phyloP scores from a whole-genome alignment of 2,797 vertebrate species.

The Poeciliopsis gracilis region DNA sequence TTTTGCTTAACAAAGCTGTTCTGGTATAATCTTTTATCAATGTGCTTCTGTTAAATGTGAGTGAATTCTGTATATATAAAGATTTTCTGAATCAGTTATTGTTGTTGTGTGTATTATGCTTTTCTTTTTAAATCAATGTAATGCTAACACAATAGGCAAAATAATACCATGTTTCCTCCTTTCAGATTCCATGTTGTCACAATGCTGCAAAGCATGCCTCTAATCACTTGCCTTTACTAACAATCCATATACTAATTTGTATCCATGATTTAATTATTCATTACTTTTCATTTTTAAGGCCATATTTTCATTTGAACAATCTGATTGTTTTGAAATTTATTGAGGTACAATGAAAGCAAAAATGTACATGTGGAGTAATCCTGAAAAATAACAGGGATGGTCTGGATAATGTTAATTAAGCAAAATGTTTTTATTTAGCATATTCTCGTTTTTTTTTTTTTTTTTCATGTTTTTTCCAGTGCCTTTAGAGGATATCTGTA shows the following conservation, averaged over 20 bases:
- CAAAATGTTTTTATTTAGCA: background rate
- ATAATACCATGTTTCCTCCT: background rate
- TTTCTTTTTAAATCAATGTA: background rate
- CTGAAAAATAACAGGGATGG: background rate
- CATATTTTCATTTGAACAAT: background rate
- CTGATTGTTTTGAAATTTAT: background rate
- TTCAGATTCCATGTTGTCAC: background rate
- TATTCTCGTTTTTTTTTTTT: background rate
- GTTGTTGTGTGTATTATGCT: background rate
- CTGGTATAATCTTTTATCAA: background rate
- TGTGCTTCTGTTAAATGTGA: background rate
- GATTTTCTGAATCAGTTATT: background rate
- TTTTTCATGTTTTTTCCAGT: background rate
- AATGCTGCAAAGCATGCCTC: background rate
- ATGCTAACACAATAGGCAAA: background rate
- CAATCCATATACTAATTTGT: background rate
- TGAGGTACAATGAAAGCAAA: background rate
- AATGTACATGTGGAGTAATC: background rate
- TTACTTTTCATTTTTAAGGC: background rate
- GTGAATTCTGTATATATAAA: background rate
- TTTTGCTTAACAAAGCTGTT: background rate
- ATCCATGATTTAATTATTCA: background rate
- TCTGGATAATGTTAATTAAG: background rate
- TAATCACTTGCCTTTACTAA: background rate
- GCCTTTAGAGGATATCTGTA: background rate